phyloP scores from a whole-genome alignment of 1,140 invertebrate genomes.

The Drosophila ironensis region DNA sequence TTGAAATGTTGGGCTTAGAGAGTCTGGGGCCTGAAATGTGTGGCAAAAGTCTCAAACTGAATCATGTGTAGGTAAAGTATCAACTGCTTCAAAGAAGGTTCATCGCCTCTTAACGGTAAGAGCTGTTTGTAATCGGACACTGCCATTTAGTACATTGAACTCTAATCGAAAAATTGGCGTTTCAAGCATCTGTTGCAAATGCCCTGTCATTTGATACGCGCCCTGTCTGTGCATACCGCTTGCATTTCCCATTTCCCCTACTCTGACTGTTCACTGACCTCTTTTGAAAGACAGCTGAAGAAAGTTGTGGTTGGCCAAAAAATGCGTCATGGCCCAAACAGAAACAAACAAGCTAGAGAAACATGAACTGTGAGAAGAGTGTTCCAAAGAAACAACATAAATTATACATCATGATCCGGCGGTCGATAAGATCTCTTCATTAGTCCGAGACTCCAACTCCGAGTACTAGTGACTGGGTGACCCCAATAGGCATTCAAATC shows the following conservation, averaged over 20 bases:
- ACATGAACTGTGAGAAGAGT: constrained; percentile 49
- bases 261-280: constrained; percentile 62
- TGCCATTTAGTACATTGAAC: neutral
- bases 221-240: too few relatives aligned
- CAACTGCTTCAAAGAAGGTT: neutral
- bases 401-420: constrained; percentile 18
- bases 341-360: constrained; percentile 12
- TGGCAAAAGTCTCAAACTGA: too few relatives aligned
- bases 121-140: constrained; percentile 5
- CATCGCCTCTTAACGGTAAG: constrained; percentile 9
- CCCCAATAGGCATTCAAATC: constrained; percentile 71
- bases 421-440: constrained; percentile 55
- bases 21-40: too few relatives aligned
- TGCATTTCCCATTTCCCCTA: neutral
- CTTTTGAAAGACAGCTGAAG: constrained; percentile 40
- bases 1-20: too few relatives aligned
- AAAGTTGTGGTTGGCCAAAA: constrained; percentile 49
- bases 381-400: constrained; percentile 44
- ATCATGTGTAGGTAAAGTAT: too few relatives aligned
- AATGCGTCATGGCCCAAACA: constrained; percentile 50
- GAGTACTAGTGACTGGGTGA: constrained; percentile 31
- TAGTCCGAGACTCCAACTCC: constrained; percentile 13
- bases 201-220: too few relatives aligned
- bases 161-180: neutral
- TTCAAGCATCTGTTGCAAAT: constrained; percentile 9